Conservation (phyloP, 2,113 vertebrate species). For the Lathamus discolor region DNA sequence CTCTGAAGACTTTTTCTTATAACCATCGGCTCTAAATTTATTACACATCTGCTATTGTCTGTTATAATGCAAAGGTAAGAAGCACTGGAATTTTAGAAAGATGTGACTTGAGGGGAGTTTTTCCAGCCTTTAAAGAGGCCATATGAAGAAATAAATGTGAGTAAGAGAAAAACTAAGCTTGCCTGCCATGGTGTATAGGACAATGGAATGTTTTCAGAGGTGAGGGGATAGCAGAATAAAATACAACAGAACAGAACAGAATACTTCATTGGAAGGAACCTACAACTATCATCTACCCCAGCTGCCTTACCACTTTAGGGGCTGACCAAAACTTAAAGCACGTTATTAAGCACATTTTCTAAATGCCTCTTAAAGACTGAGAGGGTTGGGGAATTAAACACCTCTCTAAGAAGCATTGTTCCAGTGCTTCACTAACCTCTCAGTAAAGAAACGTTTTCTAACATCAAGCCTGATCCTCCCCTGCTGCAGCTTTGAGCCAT, state of each 20-base stretch:
- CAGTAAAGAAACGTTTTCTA: background rate
- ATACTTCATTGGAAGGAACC: background rate
- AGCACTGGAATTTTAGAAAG: background rate
- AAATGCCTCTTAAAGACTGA: background rate
- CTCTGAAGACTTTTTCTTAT: background rate
- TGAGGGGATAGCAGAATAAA: background rate
- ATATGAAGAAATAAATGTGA: background rate
- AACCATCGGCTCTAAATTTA: background rate
- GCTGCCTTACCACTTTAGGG: background rate
- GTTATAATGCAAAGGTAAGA: background rate
- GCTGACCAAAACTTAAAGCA: background rate
- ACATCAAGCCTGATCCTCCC: background rate
- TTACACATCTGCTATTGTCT: background rate
- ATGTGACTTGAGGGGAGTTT: background rate
- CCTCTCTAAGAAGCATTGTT: background rate
- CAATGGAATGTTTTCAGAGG: background rate
- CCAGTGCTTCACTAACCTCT: background rate
- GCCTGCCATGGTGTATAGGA: background rate
- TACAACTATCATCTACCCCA: rapidly evolving
- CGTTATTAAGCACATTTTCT: background rate
- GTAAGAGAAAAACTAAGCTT: background rate
- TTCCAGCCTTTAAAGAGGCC: background rate
- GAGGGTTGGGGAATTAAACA: background rate
- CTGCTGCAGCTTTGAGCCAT: background rate
- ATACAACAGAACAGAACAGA: background rate